These are phyloP conservation scores for Vesta saturnalis DNA, from an alignment of 2,888 invertebrate species.

Conservation along the genomic window DNA sequence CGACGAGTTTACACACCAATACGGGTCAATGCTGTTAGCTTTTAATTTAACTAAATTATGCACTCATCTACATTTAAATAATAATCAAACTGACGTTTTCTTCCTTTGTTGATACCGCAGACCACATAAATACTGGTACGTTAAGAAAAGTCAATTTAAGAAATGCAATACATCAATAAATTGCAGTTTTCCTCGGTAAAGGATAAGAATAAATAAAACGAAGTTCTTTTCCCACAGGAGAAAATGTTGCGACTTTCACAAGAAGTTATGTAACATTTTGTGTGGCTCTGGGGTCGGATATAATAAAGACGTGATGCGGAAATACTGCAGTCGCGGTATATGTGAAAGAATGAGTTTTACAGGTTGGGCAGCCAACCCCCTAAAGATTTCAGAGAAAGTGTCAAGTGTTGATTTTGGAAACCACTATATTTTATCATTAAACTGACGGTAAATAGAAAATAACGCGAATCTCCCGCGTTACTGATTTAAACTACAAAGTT, in stretches of 20 bases:
- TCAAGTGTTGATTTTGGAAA: slow-evolving; percentile 54
- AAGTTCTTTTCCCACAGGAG: slow-evolving; percentile 52
- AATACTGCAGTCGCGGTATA: slow-evolving; percentile 59
- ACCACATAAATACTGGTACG: background rate
- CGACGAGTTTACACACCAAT: too few relatives aligned
- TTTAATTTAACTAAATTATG: too few relatives aligned
- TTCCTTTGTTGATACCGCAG: too few relatives aligned
- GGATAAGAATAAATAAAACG: slow-evolving; percentile 56
- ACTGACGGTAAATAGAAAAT: slow-evolving; percentile 52
- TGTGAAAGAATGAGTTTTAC: slow-evolving; percentile 57
- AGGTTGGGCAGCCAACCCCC: slow-evolving; percentile 53
- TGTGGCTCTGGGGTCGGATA: slow-evolving; percentile 61
- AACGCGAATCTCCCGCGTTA: slow-evolving; percentile 45
- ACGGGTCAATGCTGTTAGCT: too few relatives aligned
- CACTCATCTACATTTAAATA: too few relatives aligned
- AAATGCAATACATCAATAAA: slow-evolving; percentile 9
- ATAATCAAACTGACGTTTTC: too few relatives aligned
- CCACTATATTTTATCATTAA: slow-evolving; percentile 57
- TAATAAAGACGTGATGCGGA: slow-evolving; percentile 64
- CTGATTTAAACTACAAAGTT: slow-evolving; percentile 55
- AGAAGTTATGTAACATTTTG: slow-evolving; percentile 64
- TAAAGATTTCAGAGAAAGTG: slow-evolving; percentile 52
- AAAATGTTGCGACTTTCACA: slow-evolving; percentile 61
- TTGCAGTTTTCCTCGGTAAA: background rate
- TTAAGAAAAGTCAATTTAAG: background rate